These are phyloP conservation scores for Pluvialis apricaria DNA, from an alignment of 2,113 vertebrate species.

Conservation along the genomic window DNA sequence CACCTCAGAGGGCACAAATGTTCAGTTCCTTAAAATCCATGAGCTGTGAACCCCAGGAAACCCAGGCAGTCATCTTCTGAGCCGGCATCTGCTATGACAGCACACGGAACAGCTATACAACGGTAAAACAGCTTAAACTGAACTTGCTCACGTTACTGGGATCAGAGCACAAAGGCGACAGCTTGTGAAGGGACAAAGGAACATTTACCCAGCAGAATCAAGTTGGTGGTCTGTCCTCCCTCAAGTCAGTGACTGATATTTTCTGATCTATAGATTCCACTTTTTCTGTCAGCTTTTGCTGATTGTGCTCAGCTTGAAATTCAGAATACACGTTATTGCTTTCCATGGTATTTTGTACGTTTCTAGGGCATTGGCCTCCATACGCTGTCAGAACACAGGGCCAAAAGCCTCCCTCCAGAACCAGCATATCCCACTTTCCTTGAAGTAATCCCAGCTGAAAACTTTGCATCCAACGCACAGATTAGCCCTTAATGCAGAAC, in stretches of 20 bases:
- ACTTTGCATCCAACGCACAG: not conserved
- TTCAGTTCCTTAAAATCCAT: too few species aligned
- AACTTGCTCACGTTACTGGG: not conserved
- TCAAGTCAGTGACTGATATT: not conserved
- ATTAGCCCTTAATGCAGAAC: not conserved
- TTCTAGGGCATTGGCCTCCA: not conserved
- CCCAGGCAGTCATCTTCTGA: not conserved
- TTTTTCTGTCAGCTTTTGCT: not conserved
- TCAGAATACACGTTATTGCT: not conserved
- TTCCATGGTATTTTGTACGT: rapidly evolving
- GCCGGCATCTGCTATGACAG: not conserved
- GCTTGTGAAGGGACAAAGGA: not conserved
- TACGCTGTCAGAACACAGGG: not conserved
- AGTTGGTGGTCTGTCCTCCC: not conserved
- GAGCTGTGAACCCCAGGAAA: not conserved
- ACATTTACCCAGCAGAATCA: not conserved
- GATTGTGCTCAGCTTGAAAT: not conserved
- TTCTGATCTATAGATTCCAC: not conserved
- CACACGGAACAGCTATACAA: rapidly evolving
- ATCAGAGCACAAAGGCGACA: not conserved
- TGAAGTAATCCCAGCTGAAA: not conserved
- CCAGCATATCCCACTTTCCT: not conserved
- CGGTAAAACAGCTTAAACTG: not conserved
- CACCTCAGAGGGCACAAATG: not conserved
- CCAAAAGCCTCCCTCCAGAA: not conserved